phyloP scores from a whole-genome alignment of 1,140 invertebrate genomes.

The Holotrichia oblita region DNA sequence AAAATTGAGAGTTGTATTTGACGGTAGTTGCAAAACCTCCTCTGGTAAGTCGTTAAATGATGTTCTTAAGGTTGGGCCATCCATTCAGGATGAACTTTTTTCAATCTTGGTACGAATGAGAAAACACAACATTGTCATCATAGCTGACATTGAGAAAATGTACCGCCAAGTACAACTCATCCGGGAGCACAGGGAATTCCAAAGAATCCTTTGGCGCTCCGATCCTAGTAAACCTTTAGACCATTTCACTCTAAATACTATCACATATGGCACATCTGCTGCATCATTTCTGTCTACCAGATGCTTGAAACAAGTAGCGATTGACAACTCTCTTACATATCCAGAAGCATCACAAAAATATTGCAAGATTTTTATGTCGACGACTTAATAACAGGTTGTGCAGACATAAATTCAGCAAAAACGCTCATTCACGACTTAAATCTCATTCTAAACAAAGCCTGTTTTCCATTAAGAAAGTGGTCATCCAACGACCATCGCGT shows the following conservation, averaged over 20 bases:
- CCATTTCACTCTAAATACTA: neutral
- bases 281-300: neutral
- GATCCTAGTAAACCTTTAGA: neutral
- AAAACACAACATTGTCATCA: too few species aligned
- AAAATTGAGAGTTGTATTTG: too few species aligned
- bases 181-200: neutral
- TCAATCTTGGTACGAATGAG: too few species aligned
- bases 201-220: neutral
- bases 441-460: neutral
- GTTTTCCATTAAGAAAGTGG: too few species aligned
- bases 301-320: too few species aligned
- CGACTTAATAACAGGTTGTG: conserved; percentile 12
- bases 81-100: too few species aligned
- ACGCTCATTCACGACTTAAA: neutral
- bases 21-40: too few species aligned
- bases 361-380: conserved; percentile 42
- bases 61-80: too few species aligned
- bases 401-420: neutral
- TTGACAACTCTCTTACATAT: too few species aligned
- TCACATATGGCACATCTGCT: neutral
- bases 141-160: neutral
- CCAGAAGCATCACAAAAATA: neutral
- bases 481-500: too few species aligned
- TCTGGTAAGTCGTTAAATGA: too few species aligned
- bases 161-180: neutral